A percentile compares a stretch with the other conserved stretches of the same genome.
Conservation (phyloP, 2,113 vertebrate species). For the Zosterops hypoxanthus region DNA sequence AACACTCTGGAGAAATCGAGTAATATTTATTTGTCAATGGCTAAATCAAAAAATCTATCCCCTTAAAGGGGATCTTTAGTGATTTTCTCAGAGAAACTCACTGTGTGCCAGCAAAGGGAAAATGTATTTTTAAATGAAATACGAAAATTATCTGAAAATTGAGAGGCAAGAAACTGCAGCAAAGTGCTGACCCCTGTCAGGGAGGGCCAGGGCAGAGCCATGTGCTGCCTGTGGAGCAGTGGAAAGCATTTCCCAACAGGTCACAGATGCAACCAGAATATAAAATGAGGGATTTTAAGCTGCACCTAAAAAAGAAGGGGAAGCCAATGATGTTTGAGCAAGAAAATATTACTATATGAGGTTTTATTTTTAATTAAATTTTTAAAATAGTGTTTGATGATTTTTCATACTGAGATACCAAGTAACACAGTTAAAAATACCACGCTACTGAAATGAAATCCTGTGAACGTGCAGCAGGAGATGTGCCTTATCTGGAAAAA, state of each 20-base stretch:
- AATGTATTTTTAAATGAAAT: neutral
- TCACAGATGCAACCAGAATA: neutral
- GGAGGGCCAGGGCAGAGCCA: neutral
- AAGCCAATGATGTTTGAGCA: neutral
- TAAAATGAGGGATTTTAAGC: neutral
- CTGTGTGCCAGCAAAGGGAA: neutral
- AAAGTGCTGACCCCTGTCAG: neutral
- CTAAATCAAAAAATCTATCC: neutral
- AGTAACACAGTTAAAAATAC: neutral
- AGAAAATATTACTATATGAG: neutral
- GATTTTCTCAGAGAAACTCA: neutral
- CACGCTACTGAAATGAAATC: neutral
- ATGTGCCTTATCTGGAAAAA: neutral
- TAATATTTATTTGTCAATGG: neutral
- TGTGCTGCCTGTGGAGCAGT: neutral
- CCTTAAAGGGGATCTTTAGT: neutral
- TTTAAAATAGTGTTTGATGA: neutral
- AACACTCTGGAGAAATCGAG: neutral
- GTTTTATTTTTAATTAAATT: neutral
- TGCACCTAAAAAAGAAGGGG: neutral
- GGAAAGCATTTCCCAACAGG: neutral
- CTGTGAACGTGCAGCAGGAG: neutral
- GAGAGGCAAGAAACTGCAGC: neutral
- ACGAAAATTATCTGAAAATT: neutral
- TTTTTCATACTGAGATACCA: neutral